Evolutionary conservation across 2,113 vertebrate species (phyloP).

Genomic region (Haemorhous mexicanus): DNA sequence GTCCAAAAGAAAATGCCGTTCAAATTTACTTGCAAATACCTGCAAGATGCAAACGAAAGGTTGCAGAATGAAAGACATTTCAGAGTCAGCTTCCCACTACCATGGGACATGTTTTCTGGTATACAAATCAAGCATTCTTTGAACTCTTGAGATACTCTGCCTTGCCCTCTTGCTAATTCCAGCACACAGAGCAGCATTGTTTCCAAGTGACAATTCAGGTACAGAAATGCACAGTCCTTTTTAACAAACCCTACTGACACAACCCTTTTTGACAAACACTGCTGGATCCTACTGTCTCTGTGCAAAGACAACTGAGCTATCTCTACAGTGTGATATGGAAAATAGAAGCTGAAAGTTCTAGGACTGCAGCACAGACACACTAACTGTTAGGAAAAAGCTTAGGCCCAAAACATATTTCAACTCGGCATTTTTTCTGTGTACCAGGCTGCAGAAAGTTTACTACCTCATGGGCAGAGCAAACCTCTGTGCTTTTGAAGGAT

Average conservation of each 20-base stretch:
- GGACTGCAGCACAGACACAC: background rate
- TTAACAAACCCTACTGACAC: background rate
- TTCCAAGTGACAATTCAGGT: background rate
- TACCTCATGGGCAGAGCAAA: background rate
- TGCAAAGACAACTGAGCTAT: background rate
- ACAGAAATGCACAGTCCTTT: background rate
- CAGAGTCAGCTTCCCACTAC: background rate
- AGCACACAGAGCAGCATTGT: background rate
- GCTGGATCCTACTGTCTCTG: background rate
- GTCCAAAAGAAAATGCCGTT: slow-evolving; percentile 75
- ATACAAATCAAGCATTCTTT: background rate
- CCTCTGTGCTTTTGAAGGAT: background rate
- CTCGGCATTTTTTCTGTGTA: background rate
- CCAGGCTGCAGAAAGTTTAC: background rate
- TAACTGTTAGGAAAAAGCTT: background rate
- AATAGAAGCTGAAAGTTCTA: background rate
- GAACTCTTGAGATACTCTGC: background rate
- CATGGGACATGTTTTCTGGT: background rate
- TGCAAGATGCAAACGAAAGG: slow-evolving; percentile 50
- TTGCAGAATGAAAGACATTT: background rate
- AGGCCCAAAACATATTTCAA: background rate
- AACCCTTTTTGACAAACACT: background rate
- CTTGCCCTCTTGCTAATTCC: background rate
- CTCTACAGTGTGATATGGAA: background rate
- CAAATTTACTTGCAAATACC: slow-evolving; percentile 82